Evolutionary conservation across 2,113 vertebrate species (phyloP).

Genomic region (Pseudopodoces humilis): DNA sequence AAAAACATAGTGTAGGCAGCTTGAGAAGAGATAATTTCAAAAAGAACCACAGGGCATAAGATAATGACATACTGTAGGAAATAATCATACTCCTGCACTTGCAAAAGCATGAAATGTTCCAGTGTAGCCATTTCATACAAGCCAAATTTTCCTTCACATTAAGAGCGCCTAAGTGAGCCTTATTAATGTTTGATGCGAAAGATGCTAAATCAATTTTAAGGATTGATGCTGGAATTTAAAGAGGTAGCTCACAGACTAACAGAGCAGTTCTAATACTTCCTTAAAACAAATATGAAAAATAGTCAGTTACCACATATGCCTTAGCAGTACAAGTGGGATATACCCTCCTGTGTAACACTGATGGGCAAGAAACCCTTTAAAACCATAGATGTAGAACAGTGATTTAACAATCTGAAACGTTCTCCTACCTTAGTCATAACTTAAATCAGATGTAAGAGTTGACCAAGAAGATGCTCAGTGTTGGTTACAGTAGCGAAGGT

Average conservation of each 20-base stretch:
- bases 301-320: background rate
- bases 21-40: slow-evolving; percentile 47
- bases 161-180: slow-evolving; percentile 49
- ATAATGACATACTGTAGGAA: slow-evolving; percentile 65
- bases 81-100: slow-evolving; percentile 57
- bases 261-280: background rate
- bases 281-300: background rate
- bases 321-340: background rate
- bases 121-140: slow-evolving; percentile 58
- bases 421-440: background rate
- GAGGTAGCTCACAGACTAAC: background rate
- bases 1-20: slow-evolving; percentile 25
- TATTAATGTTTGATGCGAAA: slow-evolving; percentile 63
- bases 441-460: background rate
- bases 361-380: background rate
- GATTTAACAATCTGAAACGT: background rate
- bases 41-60: slow-evolving; percentile 56
- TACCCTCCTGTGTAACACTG: background rate
- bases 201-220: slow-evolving; percentile 45
- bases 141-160: slow-evolving; percentile 57
- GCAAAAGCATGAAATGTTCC: slow-evolving; percentile 58
- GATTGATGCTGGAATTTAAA: slow-evolving; percentile 53
- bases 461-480: background rate
- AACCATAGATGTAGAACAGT: background rate
- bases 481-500: background rate